Evolutionary conservation across 2,888 invertebrate genomes (phyloP).

Genomic region (Pseudococcus jackbeardsleyi): DNA sequence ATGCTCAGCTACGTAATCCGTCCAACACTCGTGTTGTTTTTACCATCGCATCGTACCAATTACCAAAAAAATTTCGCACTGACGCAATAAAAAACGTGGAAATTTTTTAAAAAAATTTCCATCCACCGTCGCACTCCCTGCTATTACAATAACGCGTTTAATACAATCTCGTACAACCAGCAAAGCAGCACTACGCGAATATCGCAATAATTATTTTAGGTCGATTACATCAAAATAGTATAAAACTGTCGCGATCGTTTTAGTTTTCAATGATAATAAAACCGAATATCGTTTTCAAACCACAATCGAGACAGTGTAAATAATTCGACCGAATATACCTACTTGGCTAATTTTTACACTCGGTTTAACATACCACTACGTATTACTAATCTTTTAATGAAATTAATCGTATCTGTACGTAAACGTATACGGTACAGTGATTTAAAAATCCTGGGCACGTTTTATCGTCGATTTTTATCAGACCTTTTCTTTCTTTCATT

Average conservation of each 20-base stretch:
- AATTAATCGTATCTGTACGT: background rate
- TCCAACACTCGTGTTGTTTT: background rate
- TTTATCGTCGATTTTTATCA: slow-evolving; percentile 16
- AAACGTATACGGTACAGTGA: background rate
- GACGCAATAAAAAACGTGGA: background rate
- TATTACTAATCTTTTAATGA: background rate
- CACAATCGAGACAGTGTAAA: background rate
- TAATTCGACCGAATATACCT: background rate
- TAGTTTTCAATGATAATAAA: background rate
- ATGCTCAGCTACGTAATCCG: background rate
- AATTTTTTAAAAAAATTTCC: background rate
- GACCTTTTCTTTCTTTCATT: background rate
- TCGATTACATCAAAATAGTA: background rate
- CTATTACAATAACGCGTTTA: background rate
- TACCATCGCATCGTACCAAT: background rate
- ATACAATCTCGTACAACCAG: background rate
- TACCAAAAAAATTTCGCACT: background rate
- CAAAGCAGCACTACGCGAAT: background rate
- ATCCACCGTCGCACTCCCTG: background rate
- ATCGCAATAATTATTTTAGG: slow-evolving; percentile 12
- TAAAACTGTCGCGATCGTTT: slow-evolving; percentile 25
- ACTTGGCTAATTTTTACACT: background rate
- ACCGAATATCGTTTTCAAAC: background rate
- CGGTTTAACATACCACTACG: background rate
- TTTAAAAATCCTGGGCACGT: background rate